Percentiles rank a stretch among this genome's conserved stretches.
These are phyloP conservation scores for Eleginops maclovinus DNA, from an alignment of 2,113 vertebrate genomes.

Conservation along the genomic window DNA sequence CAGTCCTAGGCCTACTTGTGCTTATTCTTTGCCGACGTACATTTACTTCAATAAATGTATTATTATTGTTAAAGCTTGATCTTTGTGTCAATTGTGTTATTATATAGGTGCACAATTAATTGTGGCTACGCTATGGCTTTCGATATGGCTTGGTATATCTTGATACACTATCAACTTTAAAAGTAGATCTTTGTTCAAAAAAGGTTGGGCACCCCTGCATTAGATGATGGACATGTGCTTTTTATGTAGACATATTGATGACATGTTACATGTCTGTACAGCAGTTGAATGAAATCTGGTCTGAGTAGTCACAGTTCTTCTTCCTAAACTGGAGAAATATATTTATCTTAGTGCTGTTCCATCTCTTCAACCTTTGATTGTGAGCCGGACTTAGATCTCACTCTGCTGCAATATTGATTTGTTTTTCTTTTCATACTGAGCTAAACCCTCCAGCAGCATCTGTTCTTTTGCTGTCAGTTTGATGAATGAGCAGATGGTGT, in stretches of 20 bases:
- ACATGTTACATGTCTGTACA: not conserved
- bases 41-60: too few species aligned
- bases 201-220: too few species aligned
- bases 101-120: too few species aligned
- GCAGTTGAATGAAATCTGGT: not conserved
- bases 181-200: too few species aligned
- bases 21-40: too few species aligned
- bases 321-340: constrained; percentile 7
- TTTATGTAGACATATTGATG: too few species aligned
- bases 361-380: not conserved
- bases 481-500: constrained; percentile 21
- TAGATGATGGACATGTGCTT: not conserved
- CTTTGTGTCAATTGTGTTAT: too few species aligned
- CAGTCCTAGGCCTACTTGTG: too few species aligned
- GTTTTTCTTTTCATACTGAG: constrained; percentile 19
- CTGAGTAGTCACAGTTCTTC: not conserved
- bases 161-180: too few species aligned
- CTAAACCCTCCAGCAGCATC: constrained; percentile 7
- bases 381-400: not conserved
- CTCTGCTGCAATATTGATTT: constrained; percentile 29
- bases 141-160: too few species aligned
- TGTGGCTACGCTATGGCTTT: too few species aligned
- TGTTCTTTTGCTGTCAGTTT: constrained; percentile 23
- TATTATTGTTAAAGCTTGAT: too few species aligned
- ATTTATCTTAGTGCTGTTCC: not conserved